Evolutionary conservation across 2,113 vertebrate species (phyloP).

Genomic region (Sciurus niger): DNA sequence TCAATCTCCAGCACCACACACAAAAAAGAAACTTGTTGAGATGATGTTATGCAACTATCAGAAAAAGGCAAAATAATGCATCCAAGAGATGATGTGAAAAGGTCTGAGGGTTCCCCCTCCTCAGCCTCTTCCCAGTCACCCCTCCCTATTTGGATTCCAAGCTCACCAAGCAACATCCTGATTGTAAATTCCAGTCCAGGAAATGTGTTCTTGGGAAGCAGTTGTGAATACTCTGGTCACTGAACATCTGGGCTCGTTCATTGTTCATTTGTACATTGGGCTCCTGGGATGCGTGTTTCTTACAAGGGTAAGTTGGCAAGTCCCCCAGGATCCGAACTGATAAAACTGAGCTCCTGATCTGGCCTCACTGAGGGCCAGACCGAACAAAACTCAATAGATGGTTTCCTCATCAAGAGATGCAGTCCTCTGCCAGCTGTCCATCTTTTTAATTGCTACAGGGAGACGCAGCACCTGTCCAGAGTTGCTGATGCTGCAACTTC

Average conservation of each 20-base stretch:
- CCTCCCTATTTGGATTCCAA: background rate
- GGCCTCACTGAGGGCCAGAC: background rate
- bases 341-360: background rate
- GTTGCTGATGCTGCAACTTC: background rate
- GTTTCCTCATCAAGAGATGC: background rate
- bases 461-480: background rate
- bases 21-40: background rate
- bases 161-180: conserved; percentile 21
- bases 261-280: background rate
- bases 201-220: conserved; percentile 18
- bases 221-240: background rate
- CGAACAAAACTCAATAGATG: background rate
- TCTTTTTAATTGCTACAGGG: background rate
- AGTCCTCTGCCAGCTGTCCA: background rate
- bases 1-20: no score
- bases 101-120: background rate
- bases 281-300: background rate
- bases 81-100: background rate
- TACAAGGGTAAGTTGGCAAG: background rate
- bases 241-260: background rate
- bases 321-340: background rate
- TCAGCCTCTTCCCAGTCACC: background rate
- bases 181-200: conserved; percentile 15
- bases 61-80: background rate
- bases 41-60: background rate